Evolutionary conservation across 2,113 vertebrate genomes (phyloP), one percentile per base, ranked within the genome.

Genomic region (Ammospiza nelsoni): DNA sequence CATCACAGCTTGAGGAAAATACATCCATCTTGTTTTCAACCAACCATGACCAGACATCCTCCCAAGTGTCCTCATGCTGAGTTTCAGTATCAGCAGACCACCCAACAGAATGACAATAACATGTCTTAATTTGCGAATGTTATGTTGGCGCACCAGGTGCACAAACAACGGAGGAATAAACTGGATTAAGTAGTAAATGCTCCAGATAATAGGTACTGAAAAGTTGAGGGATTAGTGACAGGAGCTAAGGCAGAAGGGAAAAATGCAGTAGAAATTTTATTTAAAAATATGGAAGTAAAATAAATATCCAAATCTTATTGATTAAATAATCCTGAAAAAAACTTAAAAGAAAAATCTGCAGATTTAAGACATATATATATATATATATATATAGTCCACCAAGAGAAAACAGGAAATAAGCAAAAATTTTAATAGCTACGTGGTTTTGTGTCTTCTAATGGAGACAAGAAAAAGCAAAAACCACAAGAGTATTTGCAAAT

Each of bases 251-350:
- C 48, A 90, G 39, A 88, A 83, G 44, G 29, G 52, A 89, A 89
- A 78, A 82, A 28, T 79, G 72, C 63, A 83, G 43, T 31, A 88
- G 33, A 65, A 28, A 62, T 22, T 85, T 94, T 77, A 77, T 43
- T 83, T 12, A 80, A 91, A 96, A 76, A 91, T 24, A 62, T 5
- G 43, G 24, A 92, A 73, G 27, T 15, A 85, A 79, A 87, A 90
- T 9, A 79, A n/a, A 65, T 59, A 65, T 28, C 6, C 15, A 46
- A 79, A 72, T 54, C n/a, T 43, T 55, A 8, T 59, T 55, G 37
- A 74, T 37, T 37, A 85, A 87, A 68, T 41, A 93, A 87, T 28
- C 25, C 28, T 49, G 58, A 77, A 85, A 72, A 75, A 61, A 82
- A 4, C 4, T 73, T 73, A 25, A 57, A 31, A 76, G 37, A 27